phyloP scores from a whole-genome alignment of 2,888 invertebrate species.

The Lithophane ornitopus region DNA sequence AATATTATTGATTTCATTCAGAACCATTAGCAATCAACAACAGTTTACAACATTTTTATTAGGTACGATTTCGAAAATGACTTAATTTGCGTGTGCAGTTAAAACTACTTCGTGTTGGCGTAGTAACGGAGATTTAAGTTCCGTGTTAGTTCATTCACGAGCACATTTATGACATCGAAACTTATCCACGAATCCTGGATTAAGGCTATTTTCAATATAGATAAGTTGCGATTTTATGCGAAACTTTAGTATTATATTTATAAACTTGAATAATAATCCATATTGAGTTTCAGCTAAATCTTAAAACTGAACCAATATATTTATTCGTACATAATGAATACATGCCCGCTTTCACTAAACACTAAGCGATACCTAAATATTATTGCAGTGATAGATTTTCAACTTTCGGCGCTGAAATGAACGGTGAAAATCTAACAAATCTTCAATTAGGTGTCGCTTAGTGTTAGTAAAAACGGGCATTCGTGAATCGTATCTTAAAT shows the following conservation, averaged over 20 bases:
- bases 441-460: no score
- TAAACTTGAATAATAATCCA: background rate
- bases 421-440: background rate
- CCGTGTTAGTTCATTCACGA: constrained; percentile 1
- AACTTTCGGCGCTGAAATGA: background rate
- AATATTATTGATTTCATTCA: constrained; percentile 48
- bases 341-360: background rate
- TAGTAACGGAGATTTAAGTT: constrained; percentile 1
- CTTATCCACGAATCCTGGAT: background rate
- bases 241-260: no score
- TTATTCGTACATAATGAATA: background rate
- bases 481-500: background rate
- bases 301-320: background rate
- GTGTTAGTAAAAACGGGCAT: background rate
- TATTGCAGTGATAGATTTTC: background rate
- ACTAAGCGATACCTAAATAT: background rate
- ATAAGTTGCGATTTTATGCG: no score
- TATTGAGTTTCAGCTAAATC: background rate
- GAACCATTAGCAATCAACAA: constrained; percentile 24
- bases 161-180: background rate
- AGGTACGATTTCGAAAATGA: constrained; percentile 19
- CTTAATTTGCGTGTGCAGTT: constrained; percentile 29
- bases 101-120: background rate
- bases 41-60: constrained; percentile 45
- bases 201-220: background rate